phyloP scores from a whole-genome alignment of 2,888 invertebrate genomes.

The Cecidostiba fungosa region DNA sequence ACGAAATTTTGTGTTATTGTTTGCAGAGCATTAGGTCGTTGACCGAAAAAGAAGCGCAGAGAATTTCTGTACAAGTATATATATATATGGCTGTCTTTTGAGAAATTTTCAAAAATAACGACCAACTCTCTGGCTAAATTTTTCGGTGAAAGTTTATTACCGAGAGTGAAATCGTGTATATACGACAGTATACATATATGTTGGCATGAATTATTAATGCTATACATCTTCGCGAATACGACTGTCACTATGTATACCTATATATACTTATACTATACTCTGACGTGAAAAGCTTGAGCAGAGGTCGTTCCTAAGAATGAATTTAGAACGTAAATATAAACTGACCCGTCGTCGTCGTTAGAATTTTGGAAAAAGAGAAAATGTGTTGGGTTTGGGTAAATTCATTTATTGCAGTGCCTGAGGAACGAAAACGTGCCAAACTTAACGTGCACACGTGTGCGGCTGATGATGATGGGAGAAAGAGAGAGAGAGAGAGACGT shows the following conservation, averaged over 20 bases:
- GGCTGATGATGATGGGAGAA: neutral
- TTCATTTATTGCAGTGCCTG: neutral
- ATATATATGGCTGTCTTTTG: no score
- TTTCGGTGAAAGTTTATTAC: neutral
- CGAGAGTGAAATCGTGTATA: neutral
- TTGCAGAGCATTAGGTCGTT: neutral
- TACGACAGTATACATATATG: no score
- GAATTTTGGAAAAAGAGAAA: no score
- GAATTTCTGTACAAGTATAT: no score
- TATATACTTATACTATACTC: no score
- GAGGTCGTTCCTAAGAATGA: neutral
- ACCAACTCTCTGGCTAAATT: neutral
- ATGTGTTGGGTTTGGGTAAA: neutral
- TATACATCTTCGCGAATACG: neutral
- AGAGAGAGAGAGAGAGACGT: neutral
- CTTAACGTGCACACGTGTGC: neutral
- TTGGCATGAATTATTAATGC: conserved; percentile 8
- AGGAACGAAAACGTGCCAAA: neutral
- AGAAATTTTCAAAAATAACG: neutral
- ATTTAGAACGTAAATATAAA: neutral
- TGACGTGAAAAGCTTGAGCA: neutral
- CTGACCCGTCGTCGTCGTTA: no score
- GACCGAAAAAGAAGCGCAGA: neutral
- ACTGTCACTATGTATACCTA: neutral
- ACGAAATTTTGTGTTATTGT: conserved; percentile 3